Evolutionary conservation across 1,140 invertebrate species (phyloP).

Genomic region (Drosophila saltans): DNA sequence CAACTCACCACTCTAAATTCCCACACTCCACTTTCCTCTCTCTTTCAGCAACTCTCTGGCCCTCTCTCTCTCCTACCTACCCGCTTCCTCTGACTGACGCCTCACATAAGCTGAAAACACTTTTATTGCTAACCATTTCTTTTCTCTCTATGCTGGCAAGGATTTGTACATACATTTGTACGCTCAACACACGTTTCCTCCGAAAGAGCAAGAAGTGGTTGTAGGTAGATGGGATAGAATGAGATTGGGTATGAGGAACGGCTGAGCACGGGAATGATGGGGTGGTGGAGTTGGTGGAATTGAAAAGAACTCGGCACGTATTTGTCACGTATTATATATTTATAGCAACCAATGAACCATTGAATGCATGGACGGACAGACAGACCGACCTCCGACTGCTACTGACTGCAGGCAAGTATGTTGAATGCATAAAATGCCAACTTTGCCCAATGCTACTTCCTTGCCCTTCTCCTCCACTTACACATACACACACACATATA

Average conservation of each 20-base stretch:
- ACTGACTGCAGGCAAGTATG: conserved; percentile 40
- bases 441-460: conserved; percentile 1
- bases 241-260: not conserved
- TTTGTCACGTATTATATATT: conserved; percentile 82
- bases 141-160: conserved; percentile 57
- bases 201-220: not conserved
- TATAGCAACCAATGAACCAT: conserved; percentile 81
- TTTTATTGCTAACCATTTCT: conserved; percentile 80
- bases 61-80: too few species aligned
- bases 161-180: conserved; percentile 64
- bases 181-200: conserved; percentile 41
- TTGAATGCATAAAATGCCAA: conserved; percentile 70
- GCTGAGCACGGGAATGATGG: not conserved
- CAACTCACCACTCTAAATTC: conserved; percentile 30
- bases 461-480: not conserved
- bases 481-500: conserved; percentile 23
- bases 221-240: not conserved
- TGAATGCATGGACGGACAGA: conserved; percentile 68
- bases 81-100: too few species aligned
- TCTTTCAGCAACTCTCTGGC: too few species aligned
- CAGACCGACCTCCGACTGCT: not conserved
- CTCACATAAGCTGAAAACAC: conserved; percentile 46
- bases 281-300: conserved; percentile 37
- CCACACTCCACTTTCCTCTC: conserved; percentile 59
- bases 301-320: conserved; percentile 80